These are phyloP conservation scores for Mesorhabditis spiculigera DNA, from an alignment of 2,888 invertebrate genomes.

Conservation along the genomic window DNA sequence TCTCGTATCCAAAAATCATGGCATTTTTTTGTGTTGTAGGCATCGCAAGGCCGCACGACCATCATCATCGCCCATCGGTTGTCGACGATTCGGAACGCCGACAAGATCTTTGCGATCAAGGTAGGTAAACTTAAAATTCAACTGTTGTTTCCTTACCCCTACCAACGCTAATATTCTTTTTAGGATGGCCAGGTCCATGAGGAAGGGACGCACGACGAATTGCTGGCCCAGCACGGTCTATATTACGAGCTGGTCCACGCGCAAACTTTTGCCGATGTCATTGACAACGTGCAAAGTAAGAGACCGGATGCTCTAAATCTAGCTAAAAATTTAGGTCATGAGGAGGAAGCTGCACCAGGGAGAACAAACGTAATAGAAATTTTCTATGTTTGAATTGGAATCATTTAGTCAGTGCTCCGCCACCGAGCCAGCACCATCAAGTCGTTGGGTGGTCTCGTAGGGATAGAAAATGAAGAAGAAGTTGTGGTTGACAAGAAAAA, in stretches of 20 bases:
- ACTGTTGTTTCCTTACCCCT: background rate
- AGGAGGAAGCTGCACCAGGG: background rate
- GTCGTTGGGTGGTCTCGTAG: constrained; percentile 10
- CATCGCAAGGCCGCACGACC: constrained; percentile 60
- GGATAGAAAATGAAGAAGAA: constrained; percentile 19
- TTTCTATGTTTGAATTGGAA: background rate
- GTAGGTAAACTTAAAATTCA: background rate
- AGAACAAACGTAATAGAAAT: background rate
- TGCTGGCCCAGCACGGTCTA: constrained; percentile 67
- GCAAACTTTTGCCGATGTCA: constrained; percentile 46
- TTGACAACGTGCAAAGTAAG: constrained; percentile 19
- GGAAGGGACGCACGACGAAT: constrained; percentile 71
- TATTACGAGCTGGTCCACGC: constrained; percentile 67
- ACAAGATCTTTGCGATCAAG: constrained; percentile 62
- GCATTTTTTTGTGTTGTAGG: constrained; percentile 11
- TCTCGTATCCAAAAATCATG: background rate
- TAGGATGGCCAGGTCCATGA: constrained; percentile 65
- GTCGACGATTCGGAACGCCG: constrained; percentile 64
- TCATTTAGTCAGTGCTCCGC: constrained; percentile 14
- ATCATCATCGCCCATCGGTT: constrained; percentile 63
- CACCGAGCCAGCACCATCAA: constrained; percentile 24
- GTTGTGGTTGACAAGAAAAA: constrained; percentile 17
- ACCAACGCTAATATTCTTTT: background rate
- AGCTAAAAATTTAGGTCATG: background rate
- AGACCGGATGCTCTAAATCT: background rate